Evolutionary conservation across 2,113 vertebrate genomes (phyloP).

Genomic region (Sylvietta virens): DNA sequence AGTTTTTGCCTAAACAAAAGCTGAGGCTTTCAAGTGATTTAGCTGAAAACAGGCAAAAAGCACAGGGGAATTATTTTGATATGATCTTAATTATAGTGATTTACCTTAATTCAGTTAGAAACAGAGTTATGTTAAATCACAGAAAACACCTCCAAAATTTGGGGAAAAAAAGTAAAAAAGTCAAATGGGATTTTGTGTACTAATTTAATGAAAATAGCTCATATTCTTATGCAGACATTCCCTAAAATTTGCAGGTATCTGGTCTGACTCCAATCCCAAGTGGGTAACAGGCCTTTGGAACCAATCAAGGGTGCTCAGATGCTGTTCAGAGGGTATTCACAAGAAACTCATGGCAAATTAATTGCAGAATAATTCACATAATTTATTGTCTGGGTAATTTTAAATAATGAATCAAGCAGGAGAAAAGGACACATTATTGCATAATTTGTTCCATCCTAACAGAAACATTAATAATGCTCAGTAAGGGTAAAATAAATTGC

Average conservation of each 20-base stretch:
- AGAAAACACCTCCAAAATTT: not conserved
- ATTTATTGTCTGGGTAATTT: constrained; percentile 29
- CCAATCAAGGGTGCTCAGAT: not conserved
- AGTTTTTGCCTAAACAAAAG: not conserved
- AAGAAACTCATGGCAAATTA: not conserved
- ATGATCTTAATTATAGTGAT: not conserved
- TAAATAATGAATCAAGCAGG: constrained; percentile 22
- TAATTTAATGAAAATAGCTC: not conserved
- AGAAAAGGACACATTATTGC: not conserved
- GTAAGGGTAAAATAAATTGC: constrained; percentile 5
- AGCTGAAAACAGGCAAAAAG: not conserved
- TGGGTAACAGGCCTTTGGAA: not conserved
- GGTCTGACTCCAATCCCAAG: not conserved
- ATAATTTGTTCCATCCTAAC: constrained; percentile 18
- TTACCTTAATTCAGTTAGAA: not conserved
- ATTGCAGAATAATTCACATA: constrained; percentile 30
- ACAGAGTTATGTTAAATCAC: not conserved
- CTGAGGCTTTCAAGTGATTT: not conserved
- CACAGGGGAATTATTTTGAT: not conserved
- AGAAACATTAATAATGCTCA: constrained; percentile 28
- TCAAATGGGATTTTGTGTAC: not conserved
- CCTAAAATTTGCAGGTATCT: not conserved
- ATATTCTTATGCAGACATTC: not conserved
- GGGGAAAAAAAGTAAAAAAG: not conserved
- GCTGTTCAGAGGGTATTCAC: not conserved